Conservation (phyloP, 2,888 invertebrate species). For the Aphelenchoides bicaudatus region DNA sequence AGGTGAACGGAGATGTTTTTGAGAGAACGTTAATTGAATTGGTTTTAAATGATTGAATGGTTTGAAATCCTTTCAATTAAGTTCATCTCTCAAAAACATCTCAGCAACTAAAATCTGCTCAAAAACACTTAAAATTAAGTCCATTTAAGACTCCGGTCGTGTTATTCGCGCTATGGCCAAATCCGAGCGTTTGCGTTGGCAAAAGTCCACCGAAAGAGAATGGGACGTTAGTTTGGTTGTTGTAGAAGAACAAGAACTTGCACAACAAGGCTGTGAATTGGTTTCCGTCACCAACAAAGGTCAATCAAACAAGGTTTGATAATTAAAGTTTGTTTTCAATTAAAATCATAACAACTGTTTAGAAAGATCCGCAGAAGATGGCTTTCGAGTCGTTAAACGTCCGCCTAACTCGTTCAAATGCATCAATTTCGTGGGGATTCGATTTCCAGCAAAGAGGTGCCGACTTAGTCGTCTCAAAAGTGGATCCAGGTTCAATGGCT, state of each 20-base stretch:
- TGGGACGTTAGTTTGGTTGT: slow-evolving; percentile 1
- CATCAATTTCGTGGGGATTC: slow-evolving; percentile 52
- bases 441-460: slow-evolving; percentile 36
- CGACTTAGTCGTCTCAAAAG: slow-evolving; percentile 23
- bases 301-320: no score
- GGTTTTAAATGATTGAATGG: no score
- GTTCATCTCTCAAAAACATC: no score
- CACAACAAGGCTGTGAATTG: background rate
- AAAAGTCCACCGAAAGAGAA: slow-evolving; percentile 7
- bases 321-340: no score
- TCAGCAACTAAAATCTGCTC: no score
- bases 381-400: slow-evolving; percentile 52
- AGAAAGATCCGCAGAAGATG: slow-evolving; percentile 31
- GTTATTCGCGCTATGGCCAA: no score
- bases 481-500: slow-evolving; percentile 43
- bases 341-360: no score
- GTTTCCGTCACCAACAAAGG: background rate
- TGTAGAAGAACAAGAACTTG: background rate
- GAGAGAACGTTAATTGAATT: no score
- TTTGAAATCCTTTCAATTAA: no score
- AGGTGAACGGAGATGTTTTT: no score
- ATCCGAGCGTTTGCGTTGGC: slow-evolving; percentile 4
- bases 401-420: slow-evolving; percentile 51
- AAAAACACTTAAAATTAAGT: no score
- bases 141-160: no score